Conservation (phyloP, 2,888 invertebrate species). For the Eulithis prunata region DNA sequence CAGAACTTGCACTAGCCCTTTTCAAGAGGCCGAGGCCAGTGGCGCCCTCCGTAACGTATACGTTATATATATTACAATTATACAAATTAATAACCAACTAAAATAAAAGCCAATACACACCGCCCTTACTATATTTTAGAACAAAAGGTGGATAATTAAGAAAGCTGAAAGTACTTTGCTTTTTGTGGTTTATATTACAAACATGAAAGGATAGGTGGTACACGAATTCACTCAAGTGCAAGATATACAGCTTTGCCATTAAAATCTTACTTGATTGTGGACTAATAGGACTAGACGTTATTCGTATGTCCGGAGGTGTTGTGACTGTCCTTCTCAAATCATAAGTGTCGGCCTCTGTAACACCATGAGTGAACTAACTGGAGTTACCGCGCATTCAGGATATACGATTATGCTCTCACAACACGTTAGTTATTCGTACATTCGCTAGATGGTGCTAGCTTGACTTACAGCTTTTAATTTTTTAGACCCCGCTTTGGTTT, state of each 20-base stretch:
- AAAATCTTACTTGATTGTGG: slow-evolving; percentile 64
- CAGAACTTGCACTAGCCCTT: neutral
- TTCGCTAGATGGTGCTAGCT: slow-evolving; percentile 33
- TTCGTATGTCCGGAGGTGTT: slow-evolving; percentile 58
- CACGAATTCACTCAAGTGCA: slow-evolving; percentile 23
- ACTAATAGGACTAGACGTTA: slow-evolving; percentile 55
- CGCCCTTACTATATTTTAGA: too few species aligned
- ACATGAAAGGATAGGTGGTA: slow-evolving; percentile 19
- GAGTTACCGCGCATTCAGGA: neutral
- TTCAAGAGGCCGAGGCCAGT: too few species aligned
- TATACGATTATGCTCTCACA: neutral
- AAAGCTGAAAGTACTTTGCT: neutral
- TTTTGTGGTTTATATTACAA: neutral
- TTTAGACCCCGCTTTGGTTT: neutral
- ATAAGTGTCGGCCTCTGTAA: slow-evolving; percentile 66
- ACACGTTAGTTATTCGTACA: neutral
- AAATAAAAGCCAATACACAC: too few species aligned
- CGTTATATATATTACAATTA: too few species aligned
- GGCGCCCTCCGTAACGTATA: too few species aligned
- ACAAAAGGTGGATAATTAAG: too few species aligned
- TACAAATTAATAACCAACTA: too few species aligned
- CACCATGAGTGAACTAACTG: slow-evolving; percentile 39
- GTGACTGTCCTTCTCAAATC: slow-evolving; percentile 58
- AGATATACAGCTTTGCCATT: slow-evolving; percentile 26
- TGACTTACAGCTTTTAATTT: neutral